These are phyloP conservation scores for Mylabris phalerata DNA, from an alignment of 1,140 invertebrate species.

Conservation along the genomic window DNA sequence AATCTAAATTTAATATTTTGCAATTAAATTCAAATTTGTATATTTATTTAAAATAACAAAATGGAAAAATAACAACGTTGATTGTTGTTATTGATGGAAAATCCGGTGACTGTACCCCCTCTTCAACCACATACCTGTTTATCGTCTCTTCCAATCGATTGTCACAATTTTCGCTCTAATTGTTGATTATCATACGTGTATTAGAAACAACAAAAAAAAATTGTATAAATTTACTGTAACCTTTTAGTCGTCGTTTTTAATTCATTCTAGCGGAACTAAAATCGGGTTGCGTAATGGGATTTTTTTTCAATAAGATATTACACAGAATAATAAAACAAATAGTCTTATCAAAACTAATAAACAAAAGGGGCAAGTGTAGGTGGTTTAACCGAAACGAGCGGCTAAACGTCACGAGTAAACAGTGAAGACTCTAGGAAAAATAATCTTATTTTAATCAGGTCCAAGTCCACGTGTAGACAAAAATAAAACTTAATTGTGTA, in stretches of 20 bases:
- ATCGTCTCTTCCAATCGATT: not conserved
- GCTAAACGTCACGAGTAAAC: too few relatives aligned
- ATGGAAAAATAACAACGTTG: too few relatives aligned
- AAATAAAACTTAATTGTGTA: conserved; percentile 2
- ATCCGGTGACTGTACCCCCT: conserved; percentile 4
- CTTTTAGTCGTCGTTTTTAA: conserved; percentile 25
- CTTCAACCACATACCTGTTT: not conserved
- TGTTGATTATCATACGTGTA: conserved; percentile 4
- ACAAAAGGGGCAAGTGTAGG: conserved; percentile 9
- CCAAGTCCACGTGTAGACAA: conserved; percentile 10
- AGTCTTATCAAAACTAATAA: conserved; percentile 16
- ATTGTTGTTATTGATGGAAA: not conserved
- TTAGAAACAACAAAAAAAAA: too few relatives aligned
- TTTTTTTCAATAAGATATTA: too few relatives aligned
- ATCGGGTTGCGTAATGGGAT: conserved; percentile 24
- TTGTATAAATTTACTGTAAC: conserved; percentile 9
- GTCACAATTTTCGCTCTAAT: conserved; percentile 11
- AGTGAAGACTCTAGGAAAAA: not conserved
- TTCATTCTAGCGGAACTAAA: conserved; percentile 30
- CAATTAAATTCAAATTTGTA: too few relatives aligned
- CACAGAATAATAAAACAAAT: conserved; percentile 1
- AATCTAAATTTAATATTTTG: too few relatives aligned
- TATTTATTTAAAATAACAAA: too few relatives aligned
- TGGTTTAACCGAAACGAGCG: not conserved
- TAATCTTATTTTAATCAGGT: conserved; percentile 10